Base-by-base conservation (phyloP, 2,797 vertebrate species). In the Ptychobarbus kaznakovi region DNA sequence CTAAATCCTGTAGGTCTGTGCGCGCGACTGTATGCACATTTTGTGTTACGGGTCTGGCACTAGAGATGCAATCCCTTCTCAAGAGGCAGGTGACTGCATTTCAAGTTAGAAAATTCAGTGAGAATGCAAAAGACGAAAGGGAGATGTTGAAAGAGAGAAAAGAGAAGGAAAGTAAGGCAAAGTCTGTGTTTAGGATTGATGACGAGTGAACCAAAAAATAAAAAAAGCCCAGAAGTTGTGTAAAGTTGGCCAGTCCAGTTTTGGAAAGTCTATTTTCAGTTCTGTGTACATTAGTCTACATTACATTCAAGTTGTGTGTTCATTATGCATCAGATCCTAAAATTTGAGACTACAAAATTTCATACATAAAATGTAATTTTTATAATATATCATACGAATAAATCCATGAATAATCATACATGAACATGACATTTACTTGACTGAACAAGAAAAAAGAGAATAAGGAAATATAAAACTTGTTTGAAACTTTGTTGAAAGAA, bases 1-100 rank as follows among this genome's bases (percentile, higher is more conserved):
- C 85, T 84, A 89, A 85, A 79, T 80, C 84, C 80, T 87, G 69
- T 84, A 80, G 61, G 82, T 83, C 74, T 83, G 58, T 20, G 42
- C 51, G 81, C 46, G 72, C 68, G 58, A 69, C 74, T 78, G 28
- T 75, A 58, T 68, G 82, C 58, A 75, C 83, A 63, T 82, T 87
- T 42, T 83, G 53, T 80, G 66, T 58, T 73, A 69, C 49, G 42
- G 75, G 38, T 77, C 49, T 49, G 75, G 28, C 80, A 81, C 70
- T 87, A 18, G 56, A 81, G 84, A 88, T 79, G 77, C 66, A 80
- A 44, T 65, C 69, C 46, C 69, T 49, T 75, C 53, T 80, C 70
- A 25, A 69, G 49, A 51, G 77, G 51, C 70, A 75, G 66, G 51
- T 84, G 69, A 80, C 44, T 63, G 38, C 63, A 80, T 75, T 79